phyloP scores from a whole-genome alignment of 2,797 vertebrate species.

The Pseudochirops corinnae region DNA sequence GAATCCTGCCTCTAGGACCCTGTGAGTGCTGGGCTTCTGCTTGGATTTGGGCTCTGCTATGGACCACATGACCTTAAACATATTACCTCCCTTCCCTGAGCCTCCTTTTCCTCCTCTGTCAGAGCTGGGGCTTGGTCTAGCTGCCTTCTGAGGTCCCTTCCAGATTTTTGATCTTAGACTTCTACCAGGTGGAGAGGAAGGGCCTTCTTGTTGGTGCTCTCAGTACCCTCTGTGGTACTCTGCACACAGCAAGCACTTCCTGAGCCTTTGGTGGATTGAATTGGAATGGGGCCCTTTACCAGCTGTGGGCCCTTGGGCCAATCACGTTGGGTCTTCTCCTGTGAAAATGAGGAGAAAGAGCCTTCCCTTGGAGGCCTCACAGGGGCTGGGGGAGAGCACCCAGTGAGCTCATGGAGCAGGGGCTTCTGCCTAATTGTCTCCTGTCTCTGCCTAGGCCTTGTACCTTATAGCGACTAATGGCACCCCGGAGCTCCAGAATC shows the following conservation, averaged over 20 bases:
- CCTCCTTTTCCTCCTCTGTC: not conserved
- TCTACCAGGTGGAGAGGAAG: not conserved
- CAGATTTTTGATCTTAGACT: not conserved
- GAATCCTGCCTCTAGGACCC: no score
- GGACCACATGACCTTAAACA: constrained; percentile 22
- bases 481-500: constrained; percentile 94
- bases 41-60: not conserved
- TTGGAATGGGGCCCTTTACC: not conserved
- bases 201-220: not conserved
- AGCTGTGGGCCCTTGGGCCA: not conserved
- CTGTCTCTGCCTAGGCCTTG: constrained; percentile 85
- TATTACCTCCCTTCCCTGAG: constrained; percentile 11
- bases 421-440: not conserved
- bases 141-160: not conserved
- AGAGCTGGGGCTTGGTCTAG: constrained; percentile 27
- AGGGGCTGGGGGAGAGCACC: not conserved
- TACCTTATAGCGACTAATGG: constrained; percentile 95
- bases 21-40: not conserved
- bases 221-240: not conserved
- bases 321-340: not conserved
- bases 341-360: not conserved
- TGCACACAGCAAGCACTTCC: not conserved
- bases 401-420: not conserved
- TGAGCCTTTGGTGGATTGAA: not conserved
- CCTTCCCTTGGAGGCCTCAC: not conserved